A percentile compares a stretch with the other conserved stretches of the same genome.
Evolutionary conservation across 2,888 invertebrate species (phyloP).

Genomic region (Pseudoips prasinana): DNA sequence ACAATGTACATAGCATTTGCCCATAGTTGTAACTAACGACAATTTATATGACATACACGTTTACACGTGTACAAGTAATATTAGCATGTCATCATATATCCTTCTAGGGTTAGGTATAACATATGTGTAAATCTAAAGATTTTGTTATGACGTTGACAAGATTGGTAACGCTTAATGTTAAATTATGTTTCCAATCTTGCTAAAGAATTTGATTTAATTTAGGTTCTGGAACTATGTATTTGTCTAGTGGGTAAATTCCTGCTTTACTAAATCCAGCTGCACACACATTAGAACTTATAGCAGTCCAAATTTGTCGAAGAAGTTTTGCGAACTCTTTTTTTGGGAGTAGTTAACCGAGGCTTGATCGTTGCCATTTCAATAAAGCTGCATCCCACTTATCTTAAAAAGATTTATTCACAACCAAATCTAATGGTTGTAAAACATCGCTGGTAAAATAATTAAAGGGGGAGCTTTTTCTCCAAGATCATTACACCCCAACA

Average conservation of each 20-base stretch:
- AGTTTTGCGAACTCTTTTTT: slow-evolving; percentile 29
- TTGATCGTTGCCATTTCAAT: slow-evolving; percentile 29
- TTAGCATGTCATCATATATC: too few species aligned
- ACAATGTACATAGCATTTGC: too few species aligned
- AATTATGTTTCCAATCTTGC: slow-evolving; percentile 16
- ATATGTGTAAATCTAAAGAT: too few species aligned
- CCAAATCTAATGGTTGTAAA: slow-evolving; percentile 28
- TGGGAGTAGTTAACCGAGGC: slow-evolving; percentile 23
- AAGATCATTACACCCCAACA: slow-evolving; percentile 20
- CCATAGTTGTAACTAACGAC: too few species aligned
- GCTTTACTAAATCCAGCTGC: slow-evolving; percentile 21
- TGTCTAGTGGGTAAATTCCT: slow-evolving; percentile 28
- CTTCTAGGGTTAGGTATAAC: too few species aligned
- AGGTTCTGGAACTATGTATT: slow-evolving; percentile 16
- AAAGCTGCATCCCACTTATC: slow-evolving; percentile 27
- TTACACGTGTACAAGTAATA: too few species aligned
- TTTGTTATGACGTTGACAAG: neutral
- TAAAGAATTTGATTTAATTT: slow-evolving; percentile 14
- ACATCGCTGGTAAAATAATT: slow-evolving; percentile 27
- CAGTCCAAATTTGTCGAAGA: slow-evolving; percentile 30
- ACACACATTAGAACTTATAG: slow-evolving; percentile 16
- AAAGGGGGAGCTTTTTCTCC: slow-evolving; percentile 33
- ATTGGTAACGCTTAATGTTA: slow-evolving; percentile 3
- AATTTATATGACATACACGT: too few species aligned
- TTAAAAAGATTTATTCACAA: slow-evolving; percentile 36